Base-by-base conservation (phyloP, 2,888 invertebrate species). In the Nomada flava region DNA sequence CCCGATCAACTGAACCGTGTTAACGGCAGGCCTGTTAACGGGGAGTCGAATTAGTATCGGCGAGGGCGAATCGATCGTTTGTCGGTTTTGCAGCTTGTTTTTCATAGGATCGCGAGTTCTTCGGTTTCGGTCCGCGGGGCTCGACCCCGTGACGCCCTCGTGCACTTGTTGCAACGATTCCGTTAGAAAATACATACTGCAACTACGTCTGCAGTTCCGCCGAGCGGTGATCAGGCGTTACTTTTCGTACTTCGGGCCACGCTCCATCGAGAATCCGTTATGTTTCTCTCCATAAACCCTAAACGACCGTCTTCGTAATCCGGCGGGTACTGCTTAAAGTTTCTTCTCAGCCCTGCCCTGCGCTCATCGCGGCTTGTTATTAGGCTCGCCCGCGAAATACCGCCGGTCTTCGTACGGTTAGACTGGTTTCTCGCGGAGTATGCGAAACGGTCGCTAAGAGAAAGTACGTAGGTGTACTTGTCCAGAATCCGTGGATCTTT, bases 181-280 rank as follows among this genome's bases (percentile, higher is more conserved):
- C 80, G 82, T 80, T 80, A 82, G 80, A 82, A 60, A 62, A 76
- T 60, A 50, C 18, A 15, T 52, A n/a, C 52, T 36, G 36, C 7
- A 36, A n/a, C 52, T n/a, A n/a, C 52, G 52, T n/a, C 65, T 47
- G 69, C 80, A 53, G 65, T 65, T 73, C 68, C 42, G 29, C 15
- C 26, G 26, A 15, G 29, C 9, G 71, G 20, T 50, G 23, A n/a
- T 36, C 59, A 62, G 59, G 70, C 74, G 65, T 67, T 64, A 59
- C 70, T 69, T 82, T 74, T 70, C 76, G 78, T 76, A 67, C 73
- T 68, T 76, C 72, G 64, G 55, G 65, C 69, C 67, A 59, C 67
- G 76, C 72, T 82, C 63, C 74, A 59, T 47, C n/a, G 47, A 50
- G 73, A 84, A 86, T 77, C 87, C 87, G 87, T 87, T 87, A 87